Conservation (phyloP, 2,113 vertebrate species). For the Catharus minimus region DNA sequence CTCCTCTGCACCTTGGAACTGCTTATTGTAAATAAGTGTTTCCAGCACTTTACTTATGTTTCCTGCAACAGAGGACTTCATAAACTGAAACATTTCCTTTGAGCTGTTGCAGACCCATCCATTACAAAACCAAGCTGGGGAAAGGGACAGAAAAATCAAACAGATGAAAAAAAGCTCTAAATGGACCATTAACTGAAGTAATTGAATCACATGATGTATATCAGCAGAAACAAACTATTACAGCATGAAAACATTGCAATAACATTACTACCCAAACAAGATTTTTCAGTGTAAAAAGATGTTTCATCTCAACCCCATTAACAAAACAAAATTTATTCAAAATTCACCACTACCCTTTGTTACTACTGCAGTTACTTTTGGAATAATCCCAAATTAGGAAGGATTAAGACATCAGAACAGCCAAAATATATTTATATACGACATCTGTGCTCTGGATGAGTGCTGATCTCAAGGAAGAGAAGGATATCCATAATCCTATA, state of each 20-base stretch:
- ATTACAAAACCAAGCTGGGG: neutral
- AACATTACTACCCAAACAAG: neutral
- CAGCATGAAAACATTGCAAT: neutral
- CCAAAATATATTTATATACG: no score
- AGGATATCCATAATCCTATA: rapidly evolving
- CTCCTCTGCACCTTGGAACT: neutral
- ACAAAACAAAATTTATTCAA: neutral
- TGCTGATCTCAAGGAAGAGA: neutral
- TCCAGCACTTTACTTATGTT: neutral
- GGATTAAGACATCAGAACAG: neutral
- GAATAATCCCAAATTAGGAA: neutral
- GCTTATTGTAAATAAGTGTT: neutral
- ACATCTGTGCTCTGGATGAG: neutral
- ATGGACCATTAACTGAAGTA: neutral
- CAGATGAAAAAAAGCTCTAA: neutral
- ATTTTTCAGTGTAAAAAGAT: neutral
- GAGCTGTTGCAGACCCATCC: neutral
- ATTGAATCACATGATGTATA: neutral
- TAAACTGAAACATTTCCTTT: neutral
- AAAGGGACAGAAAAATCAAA: neutral
- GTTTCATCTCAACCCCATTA: neutral
- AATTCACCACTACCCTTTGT: neutral
- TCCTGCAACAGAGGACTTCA: neutral
- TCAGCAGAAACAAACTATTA: neutral
- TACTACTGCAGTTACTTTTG: neutral